phyloP scores from a whole-genome alignment of 2,113 vertebrate genomes.

The Dasyurus viverrinus region DNA sequence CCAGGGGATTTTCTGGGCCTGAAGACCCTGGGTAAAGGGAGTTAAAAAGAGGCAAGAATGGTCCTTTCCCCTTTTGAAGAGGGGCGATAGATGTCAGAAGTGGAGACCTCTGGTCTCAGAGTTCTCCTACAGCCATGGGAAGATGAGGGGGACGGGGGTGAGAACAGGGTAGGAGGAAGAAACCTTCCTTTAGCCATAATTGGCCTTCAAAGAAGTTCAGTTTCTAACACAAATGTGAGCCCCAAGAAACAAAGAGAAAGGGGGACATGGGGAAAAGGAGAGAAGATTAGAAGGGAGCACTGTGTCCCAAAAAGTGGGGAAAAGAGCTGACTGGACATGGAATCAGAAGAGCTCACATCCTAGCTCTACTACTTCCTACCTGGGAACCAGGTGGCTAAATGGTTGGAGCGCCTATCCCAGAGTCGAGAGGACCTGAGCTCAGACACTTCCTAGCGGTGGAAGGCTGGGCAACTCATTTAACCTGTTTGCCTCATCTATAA shows the following conservation, averaged over 20 bases:
- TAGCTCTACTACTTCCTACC: neutral
- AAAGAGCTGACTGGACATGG: neutral
- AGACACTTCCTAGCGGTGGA: neutral
- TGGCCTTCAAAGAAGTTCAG: neutral
- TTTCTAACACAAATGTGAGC: neutral
- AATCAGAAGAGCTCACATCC: neutral
- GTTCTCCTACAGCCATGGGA: neutral
- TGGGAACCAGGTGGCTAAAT: neutral
- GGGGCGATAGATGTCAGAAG: neutral
- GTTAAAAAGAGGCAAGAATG: neutral
- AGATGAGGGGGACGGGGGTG: neutral
- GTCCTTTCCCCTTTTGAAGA: neutral
- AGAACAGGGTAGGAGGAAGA: neutral
- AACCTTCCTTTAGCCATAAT: neutral
- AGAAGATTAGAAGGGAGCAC: neutral
- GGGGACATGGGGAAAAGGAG: no score
- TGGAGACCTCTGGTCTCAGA: neutral
- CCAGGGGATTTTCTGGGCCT: neutral
- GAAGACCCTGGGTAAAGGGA: neutral
- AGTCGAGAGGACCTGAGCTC: neutral
- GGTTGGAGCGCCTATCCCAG: neutral
- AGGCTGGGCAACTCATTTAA: neutral
- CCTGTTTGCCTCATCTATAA: neutral
- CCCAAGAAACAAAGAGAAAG: neutral
- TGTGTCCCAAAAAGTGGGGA: neutral